A percentile compares a stretch with the other conserved stretches of the same genome.
Conservation (phyloP, 2,113 vertebrate species). For the Hystrix cristata region DNA sequence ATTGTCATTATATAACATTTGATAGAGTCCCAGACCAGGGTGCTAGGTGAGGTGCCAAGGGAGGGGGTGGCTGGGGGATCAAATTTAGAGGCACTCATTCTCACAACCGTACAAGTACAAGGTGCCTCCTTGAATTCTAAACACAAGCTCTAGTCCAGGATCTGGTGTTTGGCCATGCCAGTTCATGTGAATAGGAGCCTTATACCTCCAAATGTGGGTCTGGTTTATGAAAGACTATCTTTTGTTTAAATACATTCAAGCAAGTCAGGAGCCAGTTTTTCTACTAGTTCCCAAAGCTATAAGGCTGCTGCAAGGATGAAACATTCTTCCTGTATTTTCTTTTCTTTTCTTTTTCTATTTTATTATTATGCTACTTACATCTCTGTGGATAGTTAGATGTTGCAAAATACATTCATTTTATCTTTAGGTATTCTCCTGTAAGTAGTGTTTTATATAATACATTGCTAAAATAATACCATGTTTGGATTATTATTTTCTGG, state of each 20-base stretch:
- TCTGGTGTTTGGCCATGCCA: neutral
- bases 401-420: conserved; percentile 41
- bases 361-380: neutral
- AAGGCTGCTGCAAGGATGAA: neutral
- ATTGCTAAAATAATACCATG: neutral
- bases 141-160: neutral
- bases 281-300: neutral
- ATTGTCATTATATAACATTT: neutral
- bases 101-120: neutral
- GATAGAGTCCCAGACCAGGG: neutral
- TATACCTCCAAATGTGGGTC: neutral
- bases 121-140: neutral
- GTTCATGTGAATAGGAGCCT: neutral
- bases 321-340: neutral
- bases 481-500: conserved; percentile 40
- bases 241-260: neutral
- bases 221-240: conserved; percentile 5
- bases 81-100: neutral
- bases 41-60: neutral
- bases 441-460: neutral
- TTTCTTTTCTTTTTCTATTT: neutral
- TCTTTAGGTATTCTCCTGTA: conserved; percentile 1
- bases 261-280: neutral
- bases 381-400: conserved; percentile 21
- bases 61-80: neutral